Evolutionary conservation across 1,140 invertebrate species (phyloP).

Genomic region (Drosophila cardini): DNA sequence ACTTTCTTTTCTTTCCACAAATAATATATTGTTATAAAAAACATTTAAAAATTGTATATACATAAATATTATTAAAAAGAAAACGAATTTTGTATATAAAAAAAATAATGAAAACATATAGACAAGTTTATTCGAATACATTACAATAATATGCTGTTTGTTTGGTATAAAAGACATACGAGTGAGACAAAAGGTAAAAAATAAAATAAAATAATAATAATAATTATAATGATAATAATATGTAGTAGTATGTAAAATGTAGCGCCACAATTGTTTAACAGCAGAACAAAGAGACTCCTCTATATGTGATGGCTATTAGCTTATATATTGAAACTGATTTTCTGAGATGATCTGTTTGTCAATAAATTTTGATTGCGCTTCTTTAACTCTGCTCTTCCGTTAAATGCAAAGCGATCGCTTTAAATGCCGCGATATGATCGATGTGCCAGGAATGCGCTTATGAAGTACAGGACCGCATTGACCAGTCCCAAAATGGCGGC

Average conservation of each 20-base stretch:
- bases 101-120: constrained; percentile 40
- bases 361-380: constrained; percentile 28
- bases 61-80: neutral
- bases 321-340: constrained; percentile 28
- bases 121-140: constrained; percentile 77
- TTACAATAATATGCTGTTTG: constrained; percentile 55
- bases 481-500: constrained; percentile 91
- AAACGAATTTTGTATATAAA: constrained; percentile 54
- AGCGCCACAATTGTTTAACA: constrained; percentile 56
- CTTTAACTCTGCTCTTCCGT: neutral
- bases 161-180: constrained; percentile 63
- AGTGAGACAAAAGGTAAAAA: constrained; percentile 51
- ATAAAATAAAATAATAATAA: constrained; percentile 43
- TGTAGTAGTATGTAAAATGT: constrained; percentile 16
- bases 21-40: constrained; percentile 2
- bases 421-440: constrained; percentile 89
- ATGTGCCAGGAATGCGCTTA: constrained; percentile 90
- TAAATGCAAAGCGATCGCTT: constrained; percentile 57
- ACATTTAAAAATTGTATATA: neutral
- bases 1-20: neutral
- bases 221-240: constrained; percentile 28
- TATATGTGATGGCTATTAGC: constrained; percentile 45
- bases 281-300: constrained; percentile 64
- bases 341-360: constrained; percentile 33
- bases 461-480: constrained; percentile 88